Percentiles rank a stretch among this genome's conserved stretches.
These are phyloP conservation scores for Teleogryllus occipitalis DNA, from an alignment of 1,140 invertebrate species.

Conservation along the genomic window DNA sequence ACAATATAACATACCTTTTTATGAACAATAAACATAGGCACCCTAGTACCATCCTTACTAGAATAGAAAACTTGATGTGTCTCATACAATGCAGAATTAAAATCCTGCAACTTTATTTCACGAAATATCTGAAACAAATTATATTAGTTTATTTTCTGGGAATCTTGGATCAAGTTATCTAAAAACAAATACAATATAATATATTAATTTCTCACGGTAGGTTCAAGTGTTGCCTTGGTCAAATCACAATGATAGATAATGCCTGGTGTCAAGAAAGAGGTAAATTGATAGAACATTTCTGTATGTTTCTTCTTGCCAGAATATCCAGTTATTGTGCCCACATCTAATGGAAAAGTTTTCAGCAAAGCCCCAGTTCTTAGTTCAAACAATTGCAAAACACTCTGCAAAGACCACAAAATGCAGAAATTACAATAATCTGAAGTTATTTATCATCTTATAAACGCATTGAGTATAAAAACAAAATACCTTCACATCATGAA, in stretches of 20 bases:
- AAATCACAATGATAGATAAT: conserved; percentile 85
- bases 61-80: conserved; percentile 88
- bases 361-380: conserved; percentile 64
- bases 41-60: conserved; percentile 89
- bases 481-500: conserved; percentile 87
- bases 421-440: neutral
- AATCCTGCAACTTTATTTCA: conserved; percentile 75
- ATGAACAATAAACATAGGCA: conserved; percentile 95
- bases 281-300: conserved; percentile 91
- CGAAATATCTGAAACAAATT: conserved; percentile 58
- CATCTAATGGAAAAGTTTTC: conserved; percentile 66
- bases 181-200: neutral
- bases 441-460: neutral
- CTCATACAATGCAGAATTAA: conserved; percentile 71
- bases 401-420: conserved; percentile 45
- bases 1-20: conserved; percentile 52
- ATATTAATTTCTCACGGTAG: conserved; percentile 4
- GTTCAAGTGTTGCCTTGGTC: conserved; percentile 27
- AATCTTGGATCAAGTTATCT: neutral
- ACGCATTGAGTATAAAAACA: neutral
- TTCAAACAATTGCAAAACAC: conserved; percentile 72
- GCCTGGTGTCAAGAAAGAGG: conserved; percentile 86
- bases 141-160: conserved; percentile 13
- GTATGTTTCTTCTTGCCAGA: conserved; percentile 76
- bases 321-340: conserved; percentile 78